These are phyloP conservation scores for Pygoscelis antarcticus DNA, from an alignment of 2,113 vertebrate genomes.

Conservation along the genomic window DNA sequence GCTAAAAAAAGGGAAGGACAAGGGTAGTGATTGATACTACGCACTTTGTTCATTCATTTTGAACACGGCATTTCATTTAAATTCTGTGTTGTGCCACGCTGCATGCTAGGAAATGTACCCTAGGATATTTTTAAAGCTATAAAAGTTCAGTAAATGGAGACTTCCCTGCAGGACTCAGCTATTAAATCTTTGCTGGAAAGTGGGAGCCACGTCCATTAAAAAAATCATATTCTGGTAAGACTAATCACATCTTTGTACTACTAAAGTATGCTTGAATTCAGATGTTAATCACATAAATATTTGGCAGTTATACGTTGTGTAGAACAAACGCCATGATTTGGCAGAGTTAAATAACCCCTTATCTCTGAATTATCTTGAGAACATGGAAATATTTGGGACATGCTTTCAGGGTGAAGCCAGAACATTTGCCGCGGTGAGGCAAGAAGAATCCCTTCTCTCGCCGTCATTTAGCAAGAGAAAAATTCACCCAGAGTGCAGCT, in stretches of 20 bases:
- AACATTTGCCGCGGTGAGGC: neutral
- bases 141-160: constrained; percentile 63
- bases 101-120: constrained; percentile 29
- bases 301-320: neutral
- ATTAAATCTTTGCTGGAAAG: constrained; percentile 56
- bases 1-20: neutral
- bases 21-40: neutral
- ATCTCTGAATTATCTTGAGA: constrained; percentile 50
- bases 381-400: constrained; percentile 36
- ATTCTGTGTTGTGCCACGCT: constrained; percentile 24
- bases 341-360: constrained; percentile 10
- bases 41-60: neutral
- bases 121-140: constrained; percentile 45
- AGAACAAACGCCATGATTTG: neutral
- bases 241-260: constrained; percentile 44
- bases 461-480: neutral
- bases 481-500: neutral
- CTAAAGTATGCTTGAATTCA: constrained; percentile 57
- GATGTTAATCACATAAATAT: constrained; percentile 51
- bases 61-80: constrained; percentile 23
- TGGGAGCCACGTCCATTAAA: constrained; percentile 45
- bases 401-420: neutral
- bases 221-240: constrained; percentile 45
- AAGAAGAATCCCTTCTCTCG: neutral
- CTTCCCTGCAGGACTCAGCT: constrained; percentile 62